A percentile compares a stretch with the other conserved stretches of the same genome.
These are phyloP conservation scores for Rhamphomyia laevipes DNA, from an alignment of 2,888 invertebrate species.

Conservation along the genomic window DNA sequence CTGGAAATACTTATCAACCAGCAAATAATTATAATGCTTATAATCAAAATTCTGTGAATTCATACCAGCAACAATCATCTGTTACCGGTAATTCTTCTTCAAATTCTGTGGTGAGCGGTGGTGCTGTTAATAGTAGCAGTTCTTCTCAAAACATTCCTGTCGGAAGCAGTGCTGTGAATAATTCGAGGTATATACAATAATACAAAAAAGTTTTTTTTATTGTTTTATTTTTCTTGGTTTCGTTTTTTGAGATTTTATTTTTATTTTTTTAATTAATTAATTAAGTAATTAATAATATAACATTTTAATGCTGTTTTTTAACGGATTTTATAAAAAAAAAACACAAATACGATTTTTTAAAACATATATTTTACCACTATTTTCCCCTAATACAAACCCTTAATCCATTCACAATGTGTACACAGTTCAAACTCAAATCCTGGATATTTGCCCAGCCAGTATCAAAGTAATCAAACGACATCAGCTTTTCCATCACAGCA, in stretches of 20 bases:
- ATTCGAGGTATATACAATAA: constrained; percentile 27
- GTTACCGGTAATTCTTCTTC: constrained; percentile 10
- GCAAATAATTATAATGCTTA: constrained; percentile 32
- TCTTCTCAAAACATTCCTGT: constrained; percentile 38
- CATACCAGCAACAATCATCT: constrained; percentile 32
- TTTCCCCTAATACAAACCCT: constrained; percentile 9
- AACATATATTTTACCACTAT: constrained; percentile 12
- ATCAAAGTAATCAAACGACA: constrained; percentile 26
- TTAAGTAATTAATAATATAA: background rate
- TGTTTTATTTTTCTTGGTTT: constrained; percentile 1
- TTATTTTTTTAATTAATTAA: background rate
- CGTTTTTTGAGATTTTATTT: constrained; percentile 2
- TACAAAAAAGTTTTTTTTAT: background rate
- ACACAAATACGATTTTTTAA: constrained; percentile 7
- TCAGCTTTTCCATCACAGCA: constrained; percentile 38
- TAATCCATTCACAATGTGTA: constrained; percentile 13
- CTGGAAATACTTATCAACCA: constrained; percentile 33
- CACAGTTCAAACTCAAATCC: constrained; percentile 37
- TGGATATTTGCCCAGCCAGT: constrained; percentile 33
- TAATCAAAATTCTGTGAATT: constrained; percentile 35
- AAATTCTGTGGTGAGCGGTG: constrained; percentile 16
- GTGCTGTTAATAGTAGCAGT: constrained; percentile 24
- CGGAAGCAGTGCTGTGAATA: constrained; percentile 31
- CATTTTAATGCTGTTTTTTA: constrained; percentile 10
- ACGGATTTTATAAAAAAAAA: constrained; percentile 5